Conservation (phyloP, 2,888 invertebrate species). For the Pseudanteris insignis region DNA sequence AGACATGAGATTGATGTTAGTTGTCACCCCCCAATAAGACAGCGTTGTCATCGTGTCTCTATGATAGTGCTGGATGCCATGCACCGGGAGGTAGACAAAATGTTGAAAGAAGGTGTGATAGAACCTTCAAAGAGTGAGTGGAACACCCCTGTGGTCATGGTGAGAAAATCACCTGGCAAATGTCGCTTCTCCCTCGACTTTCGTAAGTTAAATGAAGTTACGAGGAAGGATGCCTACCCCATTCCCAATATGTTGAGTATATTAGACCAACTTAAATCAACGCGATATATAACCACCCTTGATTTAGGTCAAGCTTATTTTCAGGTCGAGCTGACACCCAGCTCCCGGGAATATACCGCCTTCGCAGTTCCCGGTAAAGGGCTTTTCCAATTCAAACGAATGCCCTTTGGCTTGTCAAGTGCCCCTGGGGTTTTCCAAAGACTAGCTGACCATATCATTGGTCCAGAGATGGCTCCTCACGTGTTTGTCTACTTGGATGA, state of each 20-base stretch:
- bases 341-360: neutral
- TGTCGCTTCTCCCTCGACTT: neutral
- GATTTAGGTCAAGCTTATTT: neutral
- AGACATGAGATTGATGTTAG: neutral
- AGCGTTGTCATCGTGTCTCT: neutral
- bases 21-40: neutral
- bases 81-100: constrained; percentile 50
- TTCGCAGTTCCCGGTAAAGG: constrained; percentile 7
- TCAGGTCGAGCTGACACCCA: neutral
- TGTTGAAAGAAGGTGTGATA: constrained; percentile 52
- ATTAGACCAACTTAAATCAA: neutral
- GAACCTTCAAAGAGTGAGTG: constrained; percentile 51
- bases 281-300: neutral
- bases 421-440: neutral
- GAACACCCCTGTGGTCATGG: constrained; percentile 51
- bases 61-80: constrained; percentile 1
- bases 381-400: neutral
- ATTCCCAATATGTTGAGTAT: neutral
- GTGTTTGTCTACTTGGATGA: constrained; percentile 5
- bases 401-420: neutral
- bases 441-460: neutral
- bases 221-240: constrained; percentile 3
- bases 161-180: constrained; percentile 41
- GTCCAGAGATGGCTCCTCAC: constrained; percentile 4
- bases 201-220: constrained; percentile 1